Base-by-base conservation (phyloP, 2,888 invertebrate genomes). In the Belgica antarctica region DNA sequence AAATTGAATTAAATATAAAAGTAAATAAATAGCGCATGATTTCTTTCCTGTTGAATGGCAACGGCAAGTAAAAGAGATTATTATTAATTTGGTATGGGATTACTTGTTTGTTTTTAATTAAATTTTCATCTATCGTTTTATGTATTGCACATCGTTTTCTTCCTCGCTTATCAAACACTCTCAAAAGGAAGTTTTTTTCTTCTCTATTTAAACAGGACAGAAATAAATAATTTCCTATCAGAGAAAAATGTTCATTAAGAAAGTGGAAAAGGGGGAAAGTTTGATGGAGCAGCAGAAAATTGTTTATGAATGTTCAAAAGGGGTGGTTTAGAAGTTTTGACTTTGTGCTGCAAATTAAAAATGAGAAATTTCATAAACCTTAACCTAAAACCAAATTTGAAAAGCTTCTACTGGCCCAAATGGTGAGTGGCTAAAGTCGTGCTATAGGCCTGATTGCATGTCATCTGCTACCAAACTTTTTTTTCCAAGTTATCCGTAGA, bases 21-120 rank as follows among this genome's bases (percentile, higher is more conserved):
- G 59, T 27, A 65, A 65, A 46, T 65, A 41, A 65, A 65, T 27
- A 31, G 62, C 31, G 19, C 41, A 65, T 36, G 34, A 46, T 46
- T 46, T 68, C n/a, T 27, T 34, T 34, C 17, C 19, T 22, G 24
- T 22, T 52, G 52, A 15, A 4, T 52, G 24, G 34, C 52, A 15
- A 10, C 57, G 47, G n/a, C n/a, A n/a, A n/a, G n/a, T n/a, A n/a
- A n/a, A 24, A 59, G 57, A 68, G 68, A 68, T 68, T 68, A 68
- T 68, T 68, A 68, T 57, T 68, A 68, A 68, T 68, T 68, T 68
- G 68, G 57, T 68, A 47, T 31, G 68, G 68, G 68, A 68, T 68
- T 68, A 68, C 27, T 68, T 68, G 68, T 68, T 68, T 68, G 68
- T 52, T 68, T 68, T 68, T 68, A 68, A 68, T 68, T 68, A 68